Evolutionary conservation across 1,140 invertebrate species (phyloP), one percentile per base, ranked within the genome.

Genomic region (Kradibia gibbosae): DNA sequence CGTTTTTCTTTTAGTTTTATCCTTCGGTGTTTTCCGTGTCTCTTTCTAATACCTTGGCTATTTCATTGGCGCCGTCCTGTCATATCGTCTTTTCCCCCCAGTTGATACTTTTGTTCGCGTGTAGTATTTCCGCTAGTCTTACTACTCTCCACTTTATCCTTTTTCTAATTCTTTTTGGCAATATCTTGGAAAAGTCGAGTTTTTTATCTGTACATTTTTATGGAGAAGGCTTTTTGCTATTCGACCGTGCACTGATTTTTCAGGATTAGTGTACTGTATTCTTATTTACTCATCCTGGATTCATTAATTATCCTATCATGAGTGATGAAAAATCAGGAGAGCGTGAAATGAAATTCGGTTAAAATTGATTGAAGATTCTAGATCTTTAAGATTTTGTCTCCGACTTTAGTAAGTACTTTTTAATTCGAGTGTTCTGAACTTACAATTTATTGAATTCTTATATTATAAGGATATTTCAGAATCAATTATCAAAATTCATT

Each of bases 181-280:
- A 60, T 71, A 71, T 79, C 60, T 55, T 79, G 13, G 42, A 39
- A 75, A 34, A 34, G 15, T 62, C 15, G 67, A 65, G 50, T 73
- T 45, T 25, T 53, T 80, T 80, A 80, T 80, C 78, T 31, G 53
- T 36, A 80, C 78, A 80, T 80, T 80, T 80, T 72, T 80, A 80
- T 73, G 78, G 65, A 45, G 22, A 13, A 50, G 65, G 28, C 50
- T 70, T 78, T 78, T 78, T 78, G 74, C 74, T 15, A 45, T 72
- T 22, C 72, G 1, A 2, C 57, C 57, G 8, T 7, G 25, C n/a
- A 31, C 57, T 31, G 25, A n/a, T 31, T 62, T 62, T 62, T 31
- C 57, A 31, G 31, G 50, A 53, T 53, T 20, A 20, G 10, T 20
- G 4, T 20, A 20, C 50, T 11, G 20, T 20, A 53, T 22, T 53